Evolutionary conservation across 2,113 vertebrate species (phyloP).

Genomic region (Peromyscus maniculatus): DNA sequence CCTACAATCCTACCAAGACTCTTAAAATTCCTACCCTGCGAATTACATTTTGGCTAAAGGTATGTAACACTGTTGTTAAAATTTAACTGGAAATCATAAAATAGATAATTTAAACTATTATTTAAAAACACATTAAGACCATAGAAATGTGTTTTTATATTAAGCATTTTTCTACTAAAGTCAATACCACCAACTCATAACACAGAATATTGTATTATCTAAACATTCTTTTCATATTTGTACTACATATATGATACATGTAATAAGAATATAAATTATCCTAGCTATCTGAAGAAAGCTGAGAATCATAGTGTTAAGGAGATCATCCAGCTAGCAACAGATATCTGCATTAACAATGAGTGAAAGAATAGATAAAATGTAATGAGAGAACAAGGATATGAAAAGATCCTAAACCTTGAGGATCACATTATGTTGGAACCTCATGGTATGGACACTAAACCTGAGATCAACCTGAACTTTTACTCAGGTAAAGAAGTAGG

Average conservation of each 20-base stretch:
- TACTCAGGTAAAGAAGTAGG: background rate
- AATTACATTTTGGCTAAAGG: constrained; percentile 41
- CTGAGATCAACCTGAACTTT: background rate
- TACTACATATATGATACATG: background rate
- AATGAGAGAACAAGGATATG: background rate
- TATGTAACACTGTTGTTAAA: background rate
- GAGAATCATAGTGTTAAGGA: background rate
- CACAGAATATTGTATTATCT: constrained; percentile 11
- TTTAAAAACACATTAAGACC: background rate
- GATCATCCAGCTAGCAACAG: background rate
- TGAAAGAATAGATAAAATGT: background rate
- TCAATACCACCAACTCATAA: background rate
- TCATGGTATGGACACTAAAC: background rate
- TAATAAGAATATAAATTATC: background rate
- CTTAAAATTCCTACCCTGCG: constrained; percentile 33
- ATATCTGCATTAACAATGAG: background rate
- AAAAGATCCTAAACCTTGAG: background rate
- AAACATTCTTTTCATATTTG: background rate
- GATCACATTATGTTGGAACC: background rate
- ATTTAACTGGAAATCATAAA: background rate
- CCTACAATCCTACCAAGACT: background rate
- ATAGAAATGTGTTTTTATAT: constrained; percentile 11
- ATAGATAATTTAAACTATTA: constrained; percentile 11
- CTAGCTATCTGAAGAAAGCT: constrained; percentile 37
- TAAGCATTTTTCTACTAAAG: constrained; percentile 35